These are phyloP conservation scores for Clinocottus analis DNA, from an alignment of 2,113 vertebrate species.

Conservation along the genomic window DNA sequence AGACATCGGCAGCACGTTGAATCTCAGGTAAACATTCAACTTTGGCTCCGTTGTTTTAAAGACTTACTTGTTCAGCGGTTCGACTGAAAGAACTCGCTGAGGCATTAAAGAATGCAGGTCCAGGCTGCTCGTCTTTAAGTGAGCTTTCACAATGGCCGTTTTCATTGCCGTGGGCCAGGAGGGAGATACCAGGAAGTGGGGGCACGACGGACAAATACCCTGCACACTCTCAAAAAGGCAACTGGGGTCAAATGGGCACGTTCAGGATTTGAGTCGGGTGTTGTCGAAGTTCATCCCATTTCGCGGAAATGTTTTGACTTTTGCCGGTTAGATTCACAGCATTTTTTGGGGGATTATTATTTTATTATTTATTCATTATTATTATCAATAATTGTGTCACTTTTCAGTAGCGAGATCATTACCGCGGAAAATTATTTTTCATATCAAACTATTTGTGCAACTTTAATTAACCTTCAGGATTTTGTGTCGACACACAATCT, in stretches of 20 bases:
- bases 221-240: constrained; percentile 7
- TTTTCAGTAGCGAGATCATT: background rate
- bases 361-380: too few relatives aligned
- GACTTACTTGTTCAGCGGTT: constrained; percentile 11
- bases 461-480: too few relatives aligned
- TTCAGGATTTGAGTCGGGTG: constrained; percentile 15
- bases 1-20: background rate
- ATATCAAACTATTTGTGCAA: too few relatives aligned
- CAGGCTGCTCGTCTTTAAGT: constrained; percentile 37
- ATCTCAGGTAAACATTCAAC: constrained; percentile 14
- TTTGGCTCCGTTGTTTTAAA: background rate
- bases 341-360: too few relatives aligned
- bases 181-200: constrained; percentile 51
- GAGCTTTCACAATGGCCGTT: constrained; percentile 59
- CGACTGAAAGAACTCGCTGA: constrained; percentile 33
- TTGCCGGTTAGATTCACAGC: background rate
- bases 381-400: too few relatives aligned
- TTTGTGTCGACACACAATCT: too few relatives aligned
- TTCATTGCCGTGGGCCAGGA: constrained; percentile 45
- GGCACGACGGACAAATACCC: constrained; percentile 32
- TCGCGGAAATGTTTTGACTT: background rate
- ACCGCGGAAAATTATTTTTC: too few relatives aligned
- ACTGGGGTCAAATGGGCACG: constrained; percentile 19
- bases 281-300: background rate
- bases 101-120: constrained; percentile 56